Evolutionary conservation across 2,797 vertebrate genomes (phyloP).

Genomic region (Tokudaia tokunoshimensis): DNA sequence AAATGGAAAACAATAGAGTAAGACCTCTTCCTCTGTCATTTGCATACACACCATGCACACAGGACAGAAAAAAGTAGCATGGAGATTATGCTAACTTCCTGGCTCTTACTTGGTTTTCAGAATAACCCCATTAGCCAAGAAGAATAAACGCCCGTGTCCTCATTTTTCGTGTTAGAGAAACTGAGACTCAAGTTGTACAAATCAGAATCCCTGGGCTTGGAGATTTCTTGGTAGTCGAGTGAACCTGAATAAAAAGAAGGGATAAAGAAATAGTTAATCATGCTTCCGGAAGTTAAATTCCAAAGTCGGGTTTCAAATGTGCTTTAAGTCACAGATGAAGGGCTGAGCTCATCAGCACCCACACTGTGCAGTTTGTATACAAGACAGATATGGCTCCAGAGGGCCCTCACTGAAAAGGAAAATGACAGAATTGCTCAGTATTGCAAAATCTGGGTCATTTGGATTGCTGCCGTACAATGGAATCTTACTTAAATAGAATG

Average conservation of each 20-base stretch:
- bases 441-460: conserved; percentile 69
- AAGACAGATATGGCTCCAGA: conserved; percentile 5
- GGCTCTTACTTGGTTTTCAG: background rate
- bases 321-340: conserved; percentile 5
- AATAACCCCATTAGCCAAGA: background rate
- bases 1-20: background rate
- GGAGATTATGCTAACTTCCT: background rate
- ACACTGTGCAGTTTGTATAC: background rate
- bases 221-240: background rate
- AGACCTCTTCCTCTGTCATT: background rate
- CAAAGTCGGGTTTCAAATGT: background rate
- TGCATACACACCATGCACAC: background rate
- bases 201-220: too few species aligned
- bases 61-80: background rate
- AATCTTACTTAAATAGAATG: conserved; percentile 36
- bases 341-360: background rate
- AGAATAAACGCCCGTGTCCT: accelerated
- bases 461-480: background rate
- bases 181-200: background rate
- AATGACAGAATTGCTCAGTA: conserved; percentile 49
- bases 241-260: background rate
- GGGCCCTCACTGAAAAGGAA: background rate
- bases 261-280: background rate
- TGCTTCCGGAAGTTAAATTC: background rate
- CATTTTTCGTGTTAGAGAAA: background rate